Percentiles rank a stretch among this genome's conserved stretches.
phyloP scores from a whole-genome alignment of 2,888 invertebrate genomes.

The Erebia palarica region DNA sequence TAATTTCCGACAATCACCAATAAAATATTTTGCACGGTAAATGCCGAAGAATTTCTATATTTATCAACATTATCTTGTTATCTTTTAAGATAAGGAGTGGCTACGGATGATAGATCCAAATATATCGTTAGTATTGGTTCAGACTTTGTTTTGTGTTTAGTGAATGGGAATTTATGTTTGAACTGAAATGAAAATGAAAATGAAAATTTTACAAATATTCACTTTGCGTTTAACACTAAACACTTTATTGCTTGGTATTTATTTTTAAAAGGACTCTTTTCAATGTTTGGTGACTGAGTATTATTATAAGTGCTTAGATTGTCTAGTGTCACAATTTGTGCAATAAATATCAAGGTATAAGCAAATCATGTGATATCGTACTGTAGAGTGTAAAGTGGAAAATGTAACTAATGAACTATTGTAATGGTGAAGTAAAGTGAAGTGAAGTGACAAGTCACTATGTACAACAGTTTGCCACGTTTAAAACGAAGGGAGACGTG shows the following conservation, averaged over 20 bases:
- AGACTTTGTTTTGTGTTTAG: constrained; percentile 2
- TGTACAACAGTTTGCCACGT: constrained; percentile 63
- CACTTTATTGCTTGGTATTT: background rate
- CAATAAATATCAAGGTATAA: background rate
- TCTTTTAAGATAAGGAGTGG: constrained; percentile 12
- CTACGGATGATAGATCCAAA: constrained; percentile 8
- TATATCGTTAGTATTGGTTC: constrained; percentile 10
- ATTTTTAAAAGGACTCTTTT: background rate
- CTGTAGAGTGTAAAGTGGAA: background rate
- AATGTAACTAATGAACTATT: background rate
- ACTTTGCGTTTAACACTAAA: background rate
- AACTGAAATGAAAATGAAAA: no score
- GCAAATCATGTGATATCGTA: background rate
- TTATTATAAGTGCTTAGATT: constrained; percentile 3
- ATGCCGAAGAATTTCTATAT: constrained; percentile 20
- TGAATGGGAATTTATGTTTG: background rate
- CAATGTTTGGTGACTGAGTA: no score
- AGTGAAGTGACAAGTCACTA: constrained; percentile 47
- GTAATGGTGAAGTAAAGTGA: constrained; percentile 30
- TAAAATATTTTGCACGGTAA: constrained; percentile 13
- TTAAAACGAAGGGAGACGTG: constrained; percentile 68
- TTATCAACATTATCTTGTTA: constrained; percentile 19
- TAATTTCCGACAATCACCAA: background rate
- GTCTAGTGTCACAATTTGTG: background rate
- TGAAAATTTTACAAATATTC: background rate